Evolutionary conservation across 2,888 invertebrate species (phyloP).

Genomic region (Troides oblongomaculatus): DNA sequence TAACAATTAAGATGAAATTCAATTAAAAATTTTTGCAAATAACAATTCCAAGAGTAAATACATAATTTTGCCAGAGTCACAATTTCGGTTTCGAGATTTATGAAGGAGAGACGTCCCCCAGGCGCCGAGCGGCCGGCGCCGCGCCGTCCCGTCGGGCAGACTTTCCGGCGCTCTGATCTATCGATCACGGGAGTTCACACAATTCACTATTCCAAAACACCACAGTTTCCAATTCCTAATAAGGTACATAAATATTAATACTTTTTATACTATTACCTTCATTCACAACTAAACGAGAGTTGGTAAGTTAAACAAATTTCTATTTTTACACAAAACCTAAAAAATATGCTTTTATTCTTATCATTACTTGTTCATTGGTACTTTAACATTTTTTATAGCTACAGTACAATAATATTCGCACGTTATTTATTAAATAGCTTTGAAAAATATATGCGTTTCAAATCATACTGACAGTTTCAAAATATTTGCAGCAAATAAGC

Average conservation of each 20-base stretch:
- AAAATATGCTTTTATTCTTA: too few relatives aligned
- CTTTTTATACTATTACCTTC: too few relatives aligned
- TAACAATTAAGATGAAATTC: background rate
- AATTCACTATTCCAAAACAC: constrained; percentile 50
- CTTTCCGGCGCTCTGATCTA: constrained; percentile 56
- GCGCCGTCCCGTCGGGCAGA: constrained; percentile 73
- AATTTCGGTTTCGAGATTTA: constrained; percentile 52
- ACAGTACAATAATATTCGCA: too few relatives aligned
- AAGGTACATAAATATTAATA: background rate
- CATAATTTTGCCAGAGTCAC: constrained; percentile 44
- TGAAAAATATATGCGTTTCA: too few relatives aligned
- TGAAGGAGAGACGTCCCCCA: constrained; percentile 56
- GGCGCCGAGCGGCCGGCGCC: constrained; percentile 66
- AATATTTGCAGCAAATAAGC: background rate
- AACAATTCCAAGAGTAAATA: constrained; percentile 41
- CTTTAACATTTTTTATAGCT: too few relatives aligned
- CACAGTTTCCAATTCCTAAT: background rate
- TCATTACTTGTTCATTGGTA: too few relatives aligned
- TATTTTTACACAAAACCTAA: too few relatives aligned
- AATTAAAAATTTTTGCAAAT: background rate
- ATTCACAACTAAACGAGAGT: too few relatives aligned
- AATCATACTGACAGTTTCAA: background rate
- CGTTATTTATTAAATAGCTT: too few relatives aligned
- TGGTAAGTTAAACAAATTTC: too few relatives aligned
- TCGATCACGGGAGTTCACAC: constrained; percentile 58